A percentile compares a stretch with the other conserved stretches of the same genome.
Conservation (phyloP, 2,113 vertebrate genomes). For the Sebastes schlegelii region DNA sequence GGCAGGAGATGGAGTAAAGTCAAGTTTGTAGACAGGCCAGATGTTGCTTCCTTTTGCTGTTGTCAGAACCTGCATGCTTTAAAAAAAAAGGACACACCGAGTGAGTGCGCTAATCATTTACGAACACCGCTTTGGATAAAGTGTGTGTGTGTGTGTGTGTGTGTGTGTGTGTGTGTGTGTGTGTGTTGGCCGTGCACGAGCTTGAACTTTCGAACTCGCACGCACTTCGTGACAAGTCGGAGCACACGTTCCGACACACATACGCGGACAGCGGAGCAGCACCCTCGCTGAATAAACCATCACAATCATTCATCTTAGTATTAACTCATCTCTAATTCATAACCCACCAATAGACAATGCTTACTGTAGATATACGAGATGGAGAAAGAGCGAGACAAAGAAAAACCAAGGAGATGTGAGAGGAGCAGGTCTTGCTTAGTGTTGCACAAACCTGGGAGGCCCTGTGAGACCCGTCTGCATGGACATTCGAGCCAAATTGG, state of each 20-base stretch:
- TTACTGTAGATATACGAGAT: constrained; percentile 31
- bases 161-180: not conserved
- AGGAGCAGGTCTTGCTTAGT: constrained; percentile 24
- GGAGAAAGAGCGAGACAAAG: constrained; percentile 30
- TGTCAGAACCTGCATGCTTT: constrained; percentile 30
- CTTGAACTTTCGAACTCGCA: constrained; percentile 12
- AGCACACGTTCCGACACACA: constrained; percentile 20
- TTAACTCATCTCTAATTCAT: constrained; percentile 78
- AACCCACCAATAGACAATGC: constrained; percentile 52
- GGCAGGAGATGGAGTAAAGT: constrained; percentile 33
- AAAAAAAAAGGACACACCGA: constrained; percentile 19
- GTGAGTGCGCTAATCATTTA: constrained; percentile 37
- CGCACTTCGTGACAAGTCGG: constrained; percentile 27
- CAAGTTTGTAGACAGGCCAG: not conserved
- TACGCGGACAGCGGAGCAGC: constrained; percentile 21
- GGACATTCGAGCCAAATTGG: constrained; percentile 52
- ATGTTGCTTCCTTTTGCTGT: not conserved
- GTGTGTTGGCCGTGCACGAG: not conserved
- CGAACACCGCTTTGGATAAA: constrained; percentile 13
- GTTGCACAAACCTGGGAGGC: constrained; percentile 26
- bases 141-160: too few relatives aligned
- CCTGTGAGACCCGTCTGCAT: constrained; percentile 32
- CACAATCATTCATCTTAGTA: constrained; percentile 56
- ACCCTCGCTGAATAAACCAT: constrained; percentile 63
- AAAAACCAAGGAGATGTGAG: constrained; percentile 50